Conservation (phyloP, 2,113 vertebrate species). For the Mirza zaza region DNA sequence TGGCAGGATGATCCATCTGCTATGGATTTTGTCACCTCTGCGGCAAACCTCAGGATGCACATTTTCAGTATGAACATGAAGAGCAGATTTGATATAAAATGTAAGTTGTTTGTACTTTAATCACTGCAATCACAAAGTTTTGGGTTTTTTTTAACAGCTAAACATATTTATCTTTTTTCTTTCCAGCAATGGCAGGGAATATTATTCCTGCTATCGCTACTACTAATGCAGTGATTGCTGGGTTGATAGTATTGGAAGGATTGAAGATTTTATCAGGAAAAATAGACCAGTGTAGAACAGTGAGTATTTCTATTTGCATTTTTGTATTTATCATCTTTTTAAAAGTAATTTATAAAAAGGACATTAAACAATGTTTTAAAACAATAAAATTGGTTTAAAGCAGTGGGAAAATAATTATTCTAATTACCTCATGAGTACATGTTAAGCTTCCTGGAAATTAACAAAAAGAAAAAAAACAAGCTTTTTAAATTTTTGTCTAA, state of each 20-base stretch:
- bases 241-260: slow-evolving; percentile 95
- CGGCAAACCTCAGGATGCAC: slow-evolving; percentile 97
- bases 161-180: slow-evolving; percentile 57
- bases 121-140: slow-evolving; percentile 13
- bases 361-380: neutral
- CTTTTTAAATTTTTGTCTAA: neutral
- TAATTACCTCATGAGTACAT: neutral
- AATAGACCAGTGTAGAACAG: slow-evolving; percentile 94
- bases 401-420: neutral
- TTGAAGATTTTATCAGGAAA: slow-evolving; percentile 96
- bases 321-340: neutral
- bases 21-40: slow-evolving; percentile 98
- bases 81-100: slow-evolving; percentile 98
- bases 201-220: slow-evolving; percentile 99
- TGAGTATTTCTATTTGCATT: slow-evolving; percentile 80
- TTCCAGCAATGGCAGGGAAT: slow-evolving; percentile 97
- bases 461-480: neutral
- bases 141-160: slow-evolving; percentile 12
- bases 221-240: slow-evolving; percentile 98
- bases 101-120: slow-evolving; percentile 85
- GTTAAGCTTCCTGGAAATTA: neutral
- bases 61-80: slow-evolving; percentile 99
- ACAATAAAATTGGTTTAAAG: neutral
- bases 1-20: slow-evolving; percentile 94
- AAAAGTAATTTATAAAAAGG: neutral